Base-by-base conservation (phyloP, 2,113 vertebrate species). In the Odontophorus gujanensis region DNA sequence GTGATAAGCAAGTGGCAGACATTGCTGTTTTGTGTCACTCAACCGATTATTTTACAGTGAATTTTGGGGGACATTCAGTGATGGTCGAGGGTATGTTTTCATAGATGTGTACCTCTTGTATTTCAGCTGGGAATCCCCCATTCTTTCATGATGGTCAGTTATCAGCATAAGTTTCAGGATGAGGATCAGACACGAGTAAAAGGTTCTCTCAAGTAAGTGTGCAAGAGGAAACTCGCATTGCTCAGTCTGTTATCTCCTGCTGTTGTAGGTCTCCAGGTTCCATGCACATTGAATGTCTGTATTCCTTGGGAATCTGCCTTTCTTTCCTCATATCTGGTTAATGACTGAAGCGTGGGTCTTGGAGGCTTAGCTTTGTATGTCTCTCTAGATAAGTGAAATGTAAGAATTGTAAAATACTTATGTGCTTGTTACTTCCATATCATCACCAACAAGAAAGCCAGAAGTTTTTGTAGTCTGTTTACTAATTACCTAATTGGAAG, bases 141-240 rank as follows among this genome's bases (percentile, higher is more conserved):
- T 95, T 99, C 99, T 67, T 99, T 99, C 73, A 92, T 98, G 91
- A 98, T 99, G 98, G 98, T 99, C 98, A 99, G 99, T 97, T 99
- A 99, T 80, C 99, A 99, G 95, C 99, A 99, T 97, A 99, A 99
- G 96, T 99, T 99, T 97, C 99, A 99, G 97, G 98, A 99, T 62
- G 99, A 99, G 4, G 99, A 99, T 92, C 99, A 99, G 98, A 99
- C 99, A 0, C 98, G 99, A 65, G 98, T 99, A 76, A 99, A 99
- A 95, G 99, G 99, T 47, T 99, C 99, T 83, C 96, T 99, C 77
- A 99, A 99, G 99, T 99, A 98, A 94, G 98, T 97, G 68, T 51
- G 81, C n/a, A 19, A 75, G 15, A 65, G 57, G 34, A 50, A 62
- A 13, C 51, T 68, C 7, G 4, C 3, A 1, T 22, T 81, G 65